These are phyloP conservation scores for Drosophila serrata DNA, from an alignment of 1,140 invertebrate species.

Conservation along the genomic window DNA sequence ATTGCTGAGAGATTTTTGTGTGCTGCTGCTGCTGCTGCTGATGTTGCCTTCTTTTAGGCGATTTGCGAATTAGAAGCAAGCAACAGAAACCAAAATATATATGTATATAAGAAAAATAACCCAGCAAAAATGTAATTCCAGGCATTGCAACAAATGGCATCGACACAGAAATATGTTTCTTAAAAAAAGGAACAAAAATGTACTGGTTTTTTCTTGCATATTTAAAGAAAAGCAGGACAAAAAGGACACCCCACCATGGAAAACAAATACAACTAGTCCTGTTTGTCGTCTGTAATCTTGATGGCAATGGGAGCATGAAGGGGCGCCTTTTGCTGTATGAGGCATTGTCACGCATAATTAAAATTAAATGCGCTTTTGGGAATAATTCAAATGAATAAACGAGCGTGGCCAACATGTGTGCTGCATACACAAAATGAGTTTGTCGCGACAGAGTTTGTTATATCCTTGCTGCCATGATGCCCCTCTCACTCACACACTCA, in stretches of 20 bases:
- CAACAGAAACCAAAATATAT: not conserved
- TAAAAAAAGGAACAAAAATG: not conserved
- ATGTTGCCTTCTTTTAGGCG: conserved; percentile 11
- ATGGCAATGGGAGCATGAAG: conserved; percentile 54
- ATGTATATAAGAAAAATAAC: not conserved
- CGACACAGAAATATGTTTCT: not conserved
- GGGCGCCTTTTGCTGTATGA: conserved; percentile 55
- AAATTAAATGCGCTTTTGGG: conserved; percentile 85
- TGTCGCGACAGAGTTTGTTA: conserved; percentile 40
- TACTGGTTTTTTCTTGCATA: conserved; percentile 28
- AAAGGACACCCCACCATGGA: conserved; percentile 13
- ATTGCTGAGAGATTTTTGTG: conserved; percentile 7
- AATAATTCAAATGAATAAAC: conserved; percentile 85
- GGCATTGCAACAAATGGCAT: conserved; percentile 9
- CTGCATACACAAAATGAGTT: conserved; percentile 80
- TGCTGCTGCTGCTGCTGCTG: conserved; percentile 14
- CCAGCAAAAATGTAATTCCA: not conserved
- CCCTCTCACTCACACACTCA: too few species aligned
- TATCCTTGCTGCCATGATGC: not conserved
- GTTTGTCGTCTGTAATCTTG: conserved; percentile 47
- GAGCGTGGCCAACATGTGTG: conserved; percentile 78
- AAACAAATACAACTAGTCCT: conserved; percentile 20
- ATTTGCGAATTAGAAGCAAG: not conserved
- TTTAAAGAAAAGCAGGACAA: conserved; percentile 15
- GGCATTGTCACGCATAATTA: conserved; percentile 84